phyloP scores from a whole-genome alignment of 1,140 invertebrate species.

The Drosophila malerkotliana region DNA sequence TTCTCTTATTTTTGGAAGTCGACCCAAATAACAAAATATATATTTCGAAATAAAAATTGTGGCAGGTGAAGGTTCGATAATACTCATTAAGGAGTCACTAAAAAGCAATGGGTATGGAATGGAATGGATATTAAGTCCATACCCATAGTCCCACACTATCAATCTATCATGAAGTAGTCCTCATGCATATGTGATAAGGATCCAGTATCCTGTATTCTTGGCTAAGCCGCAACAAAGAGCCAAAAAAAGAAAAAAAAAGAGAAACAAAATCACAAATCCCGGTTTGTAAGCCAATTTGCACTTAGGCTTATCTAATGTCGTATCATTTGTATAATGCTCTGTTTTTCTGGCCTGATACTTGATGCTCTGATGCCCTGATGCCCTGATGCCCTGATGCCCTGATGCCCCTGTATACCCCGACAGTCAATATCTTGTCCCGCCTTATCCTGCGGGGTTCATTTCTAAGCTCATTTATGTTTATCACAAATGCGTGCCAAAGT shows the following conservation, averaged over 20 bases:
- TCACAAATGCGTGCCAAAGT: constrained; percentile 84
- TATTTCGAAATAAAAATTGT: too few species aligned
- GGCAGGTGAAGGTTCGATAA: constrained; percentile 16
- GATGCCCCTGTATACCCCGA: not conserved
- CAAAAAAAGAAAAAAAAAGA: not conserved
- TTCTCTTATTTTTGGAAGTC: not conserved
- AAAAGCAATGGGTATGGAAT: constrained; percentile 53
- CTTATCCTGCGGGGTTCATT: constrained; percentile 83
- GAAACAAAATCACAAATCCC: constrained; percentile 71
- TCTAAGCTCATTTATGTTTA: constrained; percentile 84
- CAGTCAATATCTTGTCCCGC: constrained; percentile 51
- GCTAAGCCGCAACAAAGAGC: constrained; percentile 35
- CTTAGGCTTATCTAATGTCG: constrained; percentile 84
- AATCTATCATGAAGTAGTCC: not conserved
- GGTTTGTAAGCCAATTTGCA: constrained; percentile 84
- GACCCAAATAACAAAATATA: constrained; percentile 24
- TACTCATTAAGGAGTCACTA: constrained; percentile 41
- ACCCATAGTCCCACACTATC: constrained; percentile 17
- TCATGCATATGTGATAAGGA: constrained; percentile 44
- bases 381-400: constrained; percentile 40
- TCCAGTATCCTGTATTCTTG: not conserved
- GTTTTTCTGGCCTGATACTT: constrained; percentile 71
- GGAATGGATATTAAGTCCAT: not conserved
- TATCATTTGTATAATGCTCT: constrained; percentile 84
- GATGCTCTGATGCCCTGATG: constrained; percentile 34